Evolutionary conservation across 2,797 vertebrate genomes (phyloP).

Genomic region (Xiphophorus birchmanni): DNA sequence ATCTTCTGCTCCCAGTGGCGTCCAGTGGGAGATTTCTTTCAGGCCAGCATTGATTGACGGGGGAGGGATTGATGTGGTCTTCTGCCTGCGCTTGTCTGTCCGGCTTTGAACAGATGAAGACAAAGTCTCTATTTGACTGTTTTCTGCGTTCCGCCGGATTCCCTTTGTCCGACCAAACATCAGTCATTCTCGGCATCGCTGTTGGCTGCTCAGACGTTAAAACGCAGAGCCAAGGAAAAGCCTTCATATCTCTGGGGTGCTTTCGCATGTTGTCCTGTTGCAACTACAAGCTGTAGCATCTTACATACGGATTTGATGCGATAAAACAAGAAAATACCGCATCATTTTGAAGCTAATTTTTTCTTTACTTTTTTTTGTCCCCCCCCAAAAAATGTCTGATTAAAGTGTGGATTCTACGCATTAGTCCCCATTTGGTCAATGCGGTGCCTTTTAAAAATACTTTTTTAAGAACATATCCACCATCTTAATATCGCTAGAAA

Average conservation of each 20-base stretch:
- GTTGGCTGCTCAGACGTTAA: conserved; percentile 12
- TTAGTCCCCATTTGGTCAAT: background rate
- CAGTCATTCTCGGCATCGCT: conserved; percentile 37
- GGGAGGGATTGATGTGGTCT: conserved; percentile 61
- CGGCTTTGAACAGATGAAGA: conserved; percentile 37
- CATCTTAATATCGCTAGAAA: background rate
- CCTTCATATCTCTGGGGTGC: background rate
- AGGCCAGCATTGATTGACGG: conserved; percentile 72
- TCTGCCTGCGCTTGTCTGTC: conserved; percentile 42
- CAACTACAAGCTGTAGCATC: too few species aligned
- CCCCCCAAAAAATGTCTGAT: too few species aligned
- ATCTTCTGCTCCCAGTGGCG: conserved; percentile 49
- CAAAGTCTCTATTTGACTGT: conserved; percentile 47
- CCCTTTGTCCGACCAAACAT: conserved; percentile 40
- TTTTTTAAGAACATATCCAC: background rate
- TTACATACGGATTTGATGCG: background rate
- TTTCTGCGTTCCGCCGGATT: conserved; percentile 22
- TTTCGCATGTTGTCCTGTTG: background rate
- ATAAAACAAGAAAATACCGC: background rate
- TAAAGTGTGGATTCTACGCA: background rate
- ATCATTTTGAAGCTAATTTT: background rate
- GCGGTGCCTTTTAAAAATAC: background rate
- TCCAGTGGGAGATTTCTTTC: conserved; percentile 48
- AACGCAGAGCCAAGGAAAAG: background rate
- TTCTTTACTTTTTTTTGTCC: too few species aligned